Evolutionary conservation across 2,888 invertebrate genomes (phyloP).

Genomic region (Venusia cambrica): DNA sequence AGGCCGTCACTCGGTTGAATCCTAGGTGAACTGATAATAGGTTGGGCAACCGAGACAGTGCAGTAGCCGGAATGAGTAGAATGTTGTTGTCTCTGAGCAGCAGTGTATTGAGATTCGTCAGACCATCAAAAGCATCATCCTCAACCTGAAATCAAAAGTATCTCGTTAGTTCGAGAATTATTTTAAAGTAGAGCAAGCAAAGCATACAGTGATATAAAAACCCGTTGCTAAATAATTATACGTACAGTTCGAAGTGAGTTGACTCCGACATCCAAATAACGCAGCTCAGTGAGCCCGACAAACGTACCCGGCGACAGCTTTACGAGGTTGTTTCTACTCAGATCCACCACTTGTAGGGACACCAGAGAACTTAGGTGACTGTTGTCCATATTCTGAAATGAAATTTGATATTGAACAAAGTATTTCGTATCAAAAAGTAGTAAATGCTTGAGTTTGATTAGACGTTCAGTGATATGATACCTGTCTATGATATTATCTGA

Average conservation of each 20-base stretch:
- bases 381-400: slow-evolving; percentile 87
- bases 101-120: slow-evolving; percentile 87
- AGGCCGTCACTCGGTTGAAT: slow-evolving; percentile 92
- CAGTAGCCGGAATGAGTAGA: slow-evolving; percentile 90
- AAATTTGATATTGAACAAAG: slow-evolving; percentile 1
- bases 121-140: slow-evolving; percentile 92
- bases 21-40: slow-evolving; percentile 88
- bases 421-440: no score
- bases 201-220: not conserved
- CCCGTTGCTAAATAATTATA: slow-evolving; percentile 27
- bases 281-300: slow-evolving; percentile 85
- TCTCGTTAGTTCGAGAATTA: not conserved
- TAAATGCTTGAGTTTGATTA: no score
- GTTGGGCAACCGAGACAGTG: slow-evolving; percentile 88
- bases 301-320: slow-evolving; percentile 92
- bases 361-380: slow-evolving; percentile 85
- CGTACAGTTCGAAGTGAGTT: slow-evolving; percentile 93
- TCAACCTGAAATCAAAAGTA: slow-evolving; percentile 83
- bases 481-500: no score
- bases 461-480: no score
- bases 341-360: slow-evolving; percentile 87
- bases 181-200: no score
- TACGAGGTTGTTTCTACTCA: slow-evolving; percentile 91
- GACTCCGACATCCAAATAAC: slow-evolving; percentile 90
- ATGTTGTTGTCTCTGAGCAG: slow-evolving; percentile 94